Conservation (phyloP, 64 coral and sea anemone species). For the Actinia equina region DNA sequence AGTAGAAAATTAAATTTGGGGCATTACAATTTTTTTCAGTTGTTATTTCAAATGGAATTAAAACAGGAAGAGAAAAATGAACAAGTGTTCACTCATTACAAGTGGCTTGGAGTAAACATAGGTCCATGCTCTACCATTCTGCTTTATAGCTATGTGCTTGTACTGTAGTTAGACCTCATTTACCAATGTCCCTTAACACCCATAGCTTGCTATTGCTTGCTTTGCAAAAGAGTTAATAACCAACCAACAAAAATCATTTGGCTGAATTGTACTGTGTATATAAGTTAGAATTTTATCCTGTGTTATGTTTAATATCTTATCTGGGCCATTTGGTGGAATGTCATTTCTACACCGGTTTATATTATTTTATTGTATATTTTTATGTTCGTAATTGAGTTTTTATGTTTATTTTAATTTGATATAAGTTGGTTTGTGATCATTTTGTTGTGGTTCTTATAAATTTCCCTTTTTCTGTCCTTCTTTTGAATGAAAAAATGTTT, state of each 20-base stretch:
- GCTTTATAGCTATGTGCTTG: slow-evolving; percentile 10
- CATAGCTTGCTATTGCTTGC: slow-evolving; percentile 20
- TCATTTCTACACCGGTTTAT: too few species aligned
- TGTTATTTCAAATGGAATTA: background rate
- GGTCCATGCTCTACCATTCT: background rate
- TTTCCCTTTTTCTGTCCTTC: too few species aligned
- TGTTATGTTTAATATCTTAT: too few species aligned
- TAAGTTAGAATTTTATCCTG: background rate
- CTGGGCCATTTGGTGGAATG: too few species aligned
- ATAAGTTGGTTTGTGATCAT: too few species aligned
- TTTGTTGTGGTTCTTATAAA: too few species aligned
- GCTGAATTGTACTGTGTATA: background rate
- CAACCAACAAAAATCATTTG: background rate
- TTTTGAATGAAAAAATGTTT: too few species aligned
- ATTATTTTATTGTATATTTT: too few species aligned
- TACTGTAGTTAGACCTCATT: background rate
- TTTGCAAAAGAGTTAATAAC: background rate
- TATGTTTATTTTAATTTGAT: too few species aligned
- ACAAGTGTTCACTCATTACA: background rate
- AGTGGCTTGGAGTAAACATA: background rate
- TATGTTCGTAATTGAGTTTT: too few species aligned
- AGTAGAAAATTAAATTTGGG: too few species aligned
- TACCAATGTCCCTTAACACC: background rate
- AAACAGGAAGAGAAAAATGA: background rate
- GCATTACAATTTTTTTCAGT: background rate